Base-by-base conservation (phyloP, 2,113 vertebrate genomes). In the Oreochromis aureus region DNA sequence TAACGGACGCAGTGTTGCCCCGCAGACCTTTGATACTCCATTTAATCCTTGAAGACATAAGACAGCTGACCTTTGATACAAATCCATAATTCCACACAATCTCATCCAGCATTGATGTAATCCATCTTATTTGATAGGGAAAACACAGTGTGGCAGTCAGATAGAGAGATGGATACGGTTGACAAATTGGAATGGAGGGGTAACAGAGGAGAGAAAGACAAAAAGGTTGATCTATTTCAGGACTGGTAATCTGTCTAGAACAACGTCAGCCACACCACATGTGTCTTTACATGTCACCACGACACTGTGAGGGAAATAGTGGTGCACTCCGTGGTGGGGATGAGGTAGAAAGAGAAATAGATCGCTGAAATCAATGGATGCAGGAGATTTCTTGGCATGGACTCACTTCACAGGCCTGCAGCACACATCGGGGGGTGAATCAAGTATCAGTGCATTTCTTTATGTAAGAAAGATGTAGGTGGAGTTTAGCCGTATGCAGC, bases 231-330 rank as follows among this genome's bases (percentile, higher is more conserved):
- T 94, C 94, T 94, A 95, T 96, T 96, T 94, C 84, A 76, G 89
- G 94, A 69, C 80, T 78, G 87, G 44, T 94, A 94, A 95, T 95
- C 95, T 89, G 89, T 92, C 91, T 84, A 89, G 80, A 90, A 92
- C 83, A 89, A 89, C 63, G 56, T 91, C 87, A 90, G 89, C 53
- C 22, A 76, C 91, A 18, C 95, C 90, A 88, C 94, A 89, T 94
- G 95, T 91, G 93, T 91, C 95, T 96, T 96, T 61, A 95, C 94
- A 95, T 95, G 95, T 94, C 94, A 89, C 92, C 86, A 91, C 80
- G 93, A 90, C 83, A 87, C 93, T 63, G 83, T 54, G 80, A 85
- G 63, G 84, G 86, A 90, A 88, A 91, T 85, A 91, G 93, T 87
- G 10, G 89, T 22, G 92, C 86, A 59, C 94, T 85, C 93, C 12